phyloP scores from a whole-genome alignment of 2,888 invertebrate genomes.

The Tenthredo distinguenda region DNA sequence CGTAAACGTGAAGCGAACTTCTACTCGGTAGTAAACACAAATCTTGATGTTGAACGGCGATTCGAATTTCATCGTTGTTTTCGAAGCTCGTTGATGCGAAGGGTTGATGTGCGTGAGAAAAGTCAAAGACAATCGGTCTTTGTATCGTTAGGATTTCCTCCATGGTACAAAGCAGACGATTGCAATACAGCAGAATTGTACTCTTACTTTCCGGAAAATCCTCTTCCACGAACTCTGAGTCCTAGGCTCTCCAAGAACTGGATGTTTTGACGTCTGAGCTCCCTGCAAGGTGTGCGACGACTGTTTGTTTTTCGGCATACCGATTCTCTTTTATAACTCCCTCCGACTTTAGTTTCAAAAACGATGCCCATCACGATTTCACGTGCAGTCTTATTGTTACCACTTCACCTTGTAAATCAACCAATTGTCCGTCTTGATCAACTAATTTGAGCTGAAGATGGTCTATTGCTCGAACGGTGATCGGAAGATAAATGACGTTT shows the following conservation, averaged over 20 bases:
- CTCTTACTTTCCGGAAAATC: conserved; percentile 32
- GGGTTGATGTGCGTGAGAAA: conserved; percentile 49
- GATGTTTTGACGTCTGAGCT: conserved; percentile 56
- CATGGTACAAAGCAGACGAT: conserved; percentile 32
- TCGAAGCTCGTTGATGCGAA: conserved; percentile 52
- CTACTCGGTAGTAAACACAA: too few relatives aligned
- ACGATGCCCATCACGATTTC: conserved; percentile 55
- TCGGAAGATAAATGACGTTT: conserved; percentile 70
- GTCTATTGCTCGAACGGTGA: conserved; percentile 42
- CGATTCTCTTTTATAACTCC: conserved; percentile 53
- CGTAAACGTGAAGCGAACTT: neutral
- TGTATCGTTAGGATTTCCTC: conserved; percentile 43
- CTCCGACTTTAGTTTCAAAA: conserved; percentile 48
- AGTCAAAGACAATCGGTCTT: conserved; percentile 52
- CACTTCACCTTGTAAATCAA: conserved; percentile 61
- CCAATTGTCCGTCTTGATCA: neutral
- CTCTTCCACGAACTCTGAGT: conserved; percentile 49
- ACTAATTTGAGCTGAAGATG: too few relatives aligned
- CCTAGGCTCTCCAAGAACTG: conserved; percentile 56
- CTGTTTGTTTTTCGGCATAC: conserved; percentile 36
- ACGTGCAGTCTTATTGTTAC: conserved; percentile 61
- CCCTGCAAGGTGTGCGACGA: neutral
- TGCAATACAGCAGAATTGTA: conserved; percentile 1
- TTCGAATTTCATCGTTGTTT: too few relatives aligned
- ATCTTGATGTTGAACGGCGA: too few relatives aligned